Evolutionary conservation across 1,140 invertebrate species (phyloP).

Genomic region (Rhyacophila brunnea): DNA sequence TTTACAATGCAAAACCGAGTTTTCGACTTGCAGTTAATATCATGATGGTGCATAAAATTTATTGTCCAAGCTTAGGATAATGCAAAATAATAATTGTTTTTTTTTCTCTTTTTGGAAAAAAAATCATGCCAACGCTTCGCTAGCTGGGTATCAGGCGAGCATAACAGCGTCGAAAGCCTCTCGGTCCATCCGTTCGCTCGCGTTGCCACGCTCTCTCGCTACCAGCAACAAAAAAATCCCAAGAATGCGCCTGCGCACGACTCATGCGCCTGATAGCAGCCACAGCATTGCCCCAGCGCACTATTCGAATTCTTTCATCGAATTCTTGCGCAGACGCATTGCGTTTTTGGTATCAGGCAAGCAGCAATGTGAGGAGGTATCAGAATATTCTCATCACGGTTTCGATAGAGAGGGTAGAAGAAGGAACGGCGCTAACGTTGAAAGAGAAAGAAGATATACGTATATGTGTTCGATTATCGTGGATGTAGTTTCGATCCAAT

Average conservation of each 20-base stretch:
- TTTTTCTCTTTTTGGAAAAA: not conserved
- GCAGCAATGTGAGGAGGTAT: constrained; percentile 11
- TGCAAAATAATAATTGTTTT: no score
- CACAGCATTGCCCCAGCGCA: not conserved
- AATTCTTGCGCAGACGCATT: constrained; percentile 25
- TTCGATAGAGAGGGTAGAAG: constrained; percentile 6
- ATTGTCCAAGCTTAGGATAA: no score
- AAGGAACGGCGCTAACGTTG: constrained; percentile 1
- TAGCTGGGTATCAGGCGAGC: constrained; percentile 14
- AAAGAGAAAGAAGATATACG: no score
- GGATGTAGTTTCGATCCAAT: no score
- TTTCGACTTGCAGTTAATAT: no score
- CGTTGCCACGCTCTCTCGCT: not conserved
- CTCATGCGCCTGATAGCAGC: not conserved
- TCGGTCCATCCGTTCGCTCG: constrained; percentile 4
- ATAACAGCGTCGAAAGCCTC: constrained; percentile 10
- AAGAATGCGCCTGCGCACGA: constrained; percentile 16
- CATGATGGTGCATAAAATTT: no score
- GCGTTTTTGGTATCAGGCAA: constrained; percentile 22
- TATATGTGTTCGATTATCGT: no score
- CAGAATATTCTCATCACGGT: not conserved
- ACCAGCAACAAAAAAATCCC: constrained; percentile 9
- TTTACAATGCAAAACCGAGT: no score
- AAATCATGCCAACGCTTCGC: constrained; percentile 10
- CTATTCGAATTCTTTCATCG: not conserved